Percentiles rank a stretch among this genome's conserved stretches.
Conservation (phyloP, 2,113 vertebrate species). For the Sinocyclocheilus anophthalmus region DNA sequence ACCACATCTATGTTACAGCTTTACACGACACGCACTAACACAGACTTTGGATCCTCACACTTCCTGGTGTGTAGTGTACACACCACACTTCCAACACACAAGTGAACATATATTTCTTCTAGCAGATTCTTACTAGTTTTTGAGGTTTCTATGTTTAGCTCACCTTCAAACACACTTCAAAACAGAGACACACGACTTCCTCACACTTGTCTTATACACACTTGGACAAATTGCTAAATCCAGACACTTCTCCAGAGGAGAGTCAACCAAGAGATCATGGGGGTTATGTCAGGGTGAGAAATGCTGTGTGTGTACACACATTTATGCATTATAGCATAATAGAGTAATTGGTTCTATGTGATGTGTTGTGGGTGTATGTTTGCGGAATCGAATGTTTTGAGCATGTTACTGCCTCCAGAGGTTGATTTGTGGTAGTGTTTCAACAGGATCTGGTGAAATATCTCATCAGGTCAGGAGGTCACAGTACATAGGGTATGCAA, state of each 20-base stretch:
- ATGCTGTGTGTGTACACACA: not conserved
- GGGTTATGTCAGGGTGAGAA: conserved; percentile 8
- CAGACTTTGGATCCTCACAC: conserved; percentile 22
- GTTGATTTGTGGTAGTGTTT: conserved; percentile 7
- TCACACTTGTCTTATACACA: not conserved
- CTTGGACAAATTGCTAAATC: not conserved
- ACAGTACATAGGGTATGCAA: not conserved
- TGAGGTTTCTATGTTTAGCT: not conserved
- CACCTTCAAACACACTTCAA: not conserved
- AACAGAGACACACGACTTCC: conserved; percentile 20
- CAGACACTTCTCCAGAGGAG: conserved; percentile 38
- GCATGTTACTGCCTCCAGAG: not conserved
- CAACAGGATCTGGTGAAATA: not conserved
- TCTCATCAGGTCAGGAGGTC: not conserved
- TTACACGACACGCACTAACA: conserved; percentile 47
- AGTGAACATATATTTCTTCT: conserved; percentile 8
- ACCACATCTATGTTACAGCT: conserved; percentile 24
- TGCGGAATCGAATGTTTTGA: not conserved
- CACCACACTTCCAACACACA: conserved; percentile 10
- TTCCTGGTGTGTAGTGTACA: conserved; percentile 54
- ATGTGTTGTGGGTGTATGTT: not conserved
- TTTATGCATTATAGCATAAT: not conserved
- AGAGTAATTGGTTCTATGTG: not conserved
- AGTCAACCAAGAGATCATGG: conserved; percentile 39
- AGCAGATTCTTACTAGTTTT: not conserved